Evolutionary conservation across 2,113 vertebrate species (phyloP).

Genomic region (Sterna hirundo): DNA sequence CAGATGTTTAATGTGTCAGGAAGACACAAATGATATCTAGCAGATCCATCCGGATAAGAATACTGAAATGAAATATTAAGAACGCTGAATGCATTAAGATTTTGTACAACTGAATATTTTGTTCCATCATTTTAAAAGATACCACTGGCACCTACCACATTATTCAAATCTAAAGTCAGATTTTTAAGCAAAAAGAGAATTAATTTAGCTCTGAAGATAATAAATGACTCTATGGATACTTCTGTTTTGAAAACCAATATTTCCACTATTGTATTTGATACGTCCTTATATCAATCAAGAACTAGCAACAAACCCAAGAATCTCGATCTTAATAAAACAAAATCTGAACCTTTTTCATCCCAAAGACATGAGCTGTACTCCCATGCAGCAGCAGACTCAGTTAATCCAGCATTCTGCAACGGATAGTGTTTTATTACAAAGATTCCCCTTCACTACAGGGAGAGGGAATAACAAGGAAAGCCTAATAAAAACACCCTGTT

Average conservation of each 20-base stretch:
- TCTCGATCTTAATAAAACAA: background rate
- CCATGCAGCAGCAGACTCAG: background rate
- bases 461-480: background rate
- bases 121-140: background rate
- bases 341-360: background rate
- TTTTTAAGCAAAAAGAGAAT: background rate
- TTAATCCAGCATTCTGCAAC: background rate
- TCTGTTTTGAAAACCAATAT: background rate
- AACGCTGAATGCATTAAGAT: background rate
- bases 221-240: background rate
- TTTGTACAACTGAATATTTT: background rate
- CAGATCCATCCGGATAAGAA: background rate
- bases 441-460: background rate
- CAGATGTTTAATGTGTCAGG: background rate
- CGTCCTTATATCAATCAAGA: background rate
- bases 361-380: background rate
- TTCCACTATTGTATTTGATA: background rate
- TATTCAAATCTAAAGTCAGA: background rate
- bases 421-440: background rate
- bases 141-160: background rate
- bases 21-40: background rate
- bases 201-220: background rate
- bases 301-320: background rate
- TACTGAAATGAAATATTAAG: background rate
- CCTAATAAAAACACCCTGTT: background rate